These are phyloP conservation scores for Sisor rabdophorus DNA, from an alignment of 2,113 vertebrate genomes.

Conservation along the genomic window DNA sequence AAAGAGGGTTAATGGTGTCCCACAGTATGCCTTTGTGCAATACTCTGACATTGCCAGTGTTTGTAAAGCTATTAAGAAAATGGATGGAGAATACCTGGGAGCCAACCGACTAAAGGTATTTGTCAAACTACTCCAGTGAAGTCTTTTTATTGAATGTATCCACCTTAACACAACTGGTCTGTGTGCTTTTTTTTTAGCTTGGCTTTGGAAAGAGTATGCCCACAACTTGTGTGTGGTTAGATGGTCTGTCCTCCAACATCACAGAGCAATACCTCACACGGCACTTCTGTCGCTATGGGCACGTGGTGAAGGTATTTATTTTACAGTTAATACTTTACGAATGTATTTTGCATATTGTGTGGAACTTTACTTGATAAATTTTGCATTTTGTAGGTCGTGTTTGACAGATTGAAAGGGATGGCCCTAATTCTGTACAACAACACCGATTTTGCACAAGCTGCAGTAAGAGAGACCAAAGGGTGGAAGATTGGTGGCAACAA, in stretches of 20 bases:
- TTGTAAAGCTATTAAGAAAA: constrained; percentile 99
- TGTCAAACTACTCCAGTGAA: background rate
- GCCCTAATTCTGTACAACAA: constrained; percentile 96
- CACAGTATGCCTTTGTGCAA: constrained; percentile 95
- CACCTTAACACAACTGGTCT: background rate
- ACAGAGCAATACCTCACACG: constrained; percentile 96
- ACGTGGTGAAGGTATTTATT: constrained; percentile 85
- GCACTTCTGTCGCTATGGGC: constrained; percentile 95
- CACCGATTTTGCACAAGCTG: constrained; percentile 95
- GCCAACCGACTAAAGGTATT: constrained; percentile 94
- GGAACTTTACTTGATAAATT: background rate
- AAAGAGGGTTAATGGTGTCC: constrained; percentile 95
- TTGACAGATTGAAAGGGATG: constrained; percentile 98
- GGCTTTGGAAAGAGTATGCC: constrained; percentile 99
- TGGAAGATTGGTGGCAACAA: constrained; percentile 98
- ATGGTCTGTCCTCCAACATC: constrained; percentile 90
- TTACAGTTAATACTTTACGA: background rate
- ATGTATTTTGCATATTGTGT: background rate
- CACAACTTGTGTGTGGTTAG: constrained; percentile 96
- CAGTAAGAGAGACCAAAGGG: constrained; percentile 98
- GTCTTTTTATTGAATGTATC: background rate
- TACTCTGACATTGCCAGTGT: constrained; percentile 97
- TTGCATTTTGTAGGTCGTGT: constrained; percentile 79
- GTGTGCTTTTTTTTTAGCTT: constrained; percentile 69
- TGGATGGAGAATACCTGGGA: constrained; percentile 97